Conservation (phyloP, 92 coral and sea anemone species). For the Actinostola sp. region DNA sequence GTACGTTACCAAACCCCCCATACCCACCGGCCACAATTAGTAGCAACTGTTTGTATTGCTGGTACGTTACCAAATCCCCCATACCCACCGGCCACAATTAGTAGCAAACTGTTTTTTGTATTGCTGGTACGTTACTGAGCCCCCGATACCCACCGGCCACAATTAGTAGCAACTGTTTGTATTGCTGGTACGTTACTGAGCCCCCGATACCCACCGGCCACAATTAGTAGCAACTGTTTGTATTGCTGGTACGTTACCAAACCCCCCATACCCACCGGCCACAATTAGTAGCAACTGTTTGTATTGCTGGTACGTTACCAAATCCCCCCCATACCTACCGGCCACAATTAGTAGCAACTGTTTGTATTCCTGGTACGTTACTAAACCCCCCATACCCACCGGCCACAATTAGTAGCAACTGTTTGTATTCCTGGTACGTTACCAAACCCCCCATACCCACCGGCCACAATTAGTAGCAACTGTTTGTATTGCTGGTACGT, state of each 20-base stretch:
- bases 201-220: neutral
- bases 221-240: neutral
- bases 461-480: neutral
- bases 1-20: neutral
- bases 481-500: neutral
- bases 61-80: too few species aligned
- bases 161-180: neutral
- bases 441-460: neutral
- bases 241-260: too few species aligned
- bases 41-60: neutral
- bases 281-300: neutral
- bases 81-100: neutral
- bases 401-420: neutral
- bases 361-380: neutral
- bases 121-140: too few species aligned
- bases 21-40: neutral
- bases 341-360: neutral
- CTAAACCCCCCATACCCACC: neutral
- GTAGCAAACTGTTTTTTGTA: neutral
- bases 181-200: too few species aligned
- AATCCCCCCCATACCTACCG: neutral
- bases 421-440: neutral
- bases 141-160: neutral
- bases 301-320: too few species aligned
- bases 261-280: neutral